phyloP scores from a whole-genome alignment of 2,888 invertebrate species.

The Tipula confusa region DNA sequence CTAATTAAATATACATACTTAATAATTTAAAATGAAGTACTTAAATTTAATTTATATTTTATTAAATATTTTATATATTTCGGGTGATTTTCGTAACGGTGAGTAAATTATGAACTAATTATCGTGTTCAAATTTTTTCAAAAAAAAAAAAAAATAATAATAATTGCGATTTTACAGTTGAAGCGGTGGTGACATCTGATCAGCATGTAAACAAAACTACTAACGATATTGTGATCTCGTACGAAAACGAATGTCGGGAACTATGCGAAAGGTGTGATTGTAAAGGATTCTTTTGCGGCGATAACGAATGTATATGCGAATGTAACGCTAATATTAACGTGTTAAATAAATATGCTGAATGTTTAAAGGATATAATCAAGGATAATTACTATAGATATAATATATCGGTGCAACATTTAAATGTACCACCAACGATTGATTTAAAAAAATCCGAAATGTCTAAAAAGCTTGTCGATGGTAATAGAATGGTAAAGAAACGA shows the following conservation, averaged over 20 bases:
- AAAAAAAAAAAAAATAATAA: too few relatives aligned
- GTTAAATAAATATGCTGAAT: not conserved
- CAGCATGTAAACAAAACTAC: not conserved
- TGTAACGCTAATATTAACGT: slow-evolving; percentile 39
- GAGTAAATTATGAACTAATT: not conserved
- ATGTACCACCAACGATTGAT: not conserved
- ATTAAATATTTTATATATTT: not conserved
- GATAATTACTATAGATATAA: not conserved
- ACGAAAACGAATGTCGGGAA: slow-evolving; percentile 43
- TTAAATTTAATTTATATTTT: not conserved
- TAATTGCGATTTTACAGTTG: not conserved
- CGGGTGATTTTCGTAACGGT: not conserved
- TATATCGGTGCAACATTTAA: not conserved
- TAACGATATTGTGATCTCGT: slow-evolving; percentile 41
- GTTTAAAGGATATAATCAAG: not conserved
- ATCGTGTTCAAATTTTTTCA: not conserved
- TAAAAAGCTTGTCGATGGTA: not conserved
- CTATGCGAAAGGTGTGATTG: slow-evolving; percentile 48
- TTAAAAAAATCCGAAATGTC: not conserved
- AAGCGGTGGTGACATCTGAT: not conserved
- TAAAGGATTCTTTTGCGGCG: slow-evolving; percentile 49
- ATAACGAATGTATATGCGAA: slow-evolving; percentile 48
- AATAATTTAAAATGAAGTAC: not conserved
- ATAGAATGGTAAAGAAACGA: not conserved
- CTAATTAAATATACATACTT: not conserved